phyloP scores from a whole-genome alignment of 2,888 invertebrate species.

The Sinopyrophorus schimmeli region DNA sequence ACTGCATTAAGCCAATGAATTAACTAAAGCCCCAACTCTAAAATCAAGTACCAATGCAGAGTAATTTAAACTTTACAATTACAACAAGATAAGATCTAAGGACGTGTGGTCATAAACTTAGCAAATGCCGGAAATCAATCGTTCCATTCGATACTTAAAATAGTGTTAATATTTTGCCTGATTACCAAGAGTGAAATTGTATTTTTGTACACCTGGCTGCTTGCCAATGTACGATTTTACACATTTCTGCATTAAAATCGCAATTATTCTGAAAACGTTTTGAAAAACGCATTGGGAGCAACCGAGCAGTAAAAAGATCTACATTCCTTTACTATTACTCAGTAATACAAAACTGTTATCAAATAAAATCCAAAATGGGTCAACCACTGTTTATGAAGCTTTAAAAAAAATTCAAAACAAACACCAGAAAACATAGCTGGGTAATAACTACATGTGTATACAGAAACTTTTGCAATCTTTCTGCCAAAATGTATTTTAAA shows the following conservation, averaged over 20 bases:
- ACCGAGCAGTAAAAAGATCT: neutral
- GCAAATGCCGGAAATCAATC: slow-evolving; percentile 21
- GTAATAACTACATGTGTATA: too few relatives aligned
- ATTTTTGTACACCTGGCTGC: slow-evolving; percentile 38
- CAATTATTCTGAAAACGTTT: slow-evolving; percentile 17
- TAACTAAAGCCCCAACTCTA: too few relatives aligned
- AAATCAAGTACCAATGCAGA: too few relatives aligned
- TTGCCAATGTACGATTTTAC: slow-evolving; percentile 34
- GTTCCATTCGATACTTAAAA: slow-evolving; percentile 25
- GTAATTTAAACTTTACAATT: too few relatives aligned
- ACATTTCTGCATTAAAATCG: slow-evolving; percentile 32
- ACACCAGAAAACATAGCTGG: slow-evolving; percentile 9
- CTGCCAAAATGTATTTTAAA: too few relatives aligned
- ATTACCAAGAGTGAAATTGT: slow-evolving; percentile 28
- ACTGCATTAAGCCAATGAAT: too few relatives aligned
- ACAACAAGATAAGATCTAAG: too few relatives aligned
- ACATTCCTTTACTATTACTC: slow-evolving; percentile 8
- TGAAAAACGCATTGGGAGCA: slow-evolving; percentile 5
- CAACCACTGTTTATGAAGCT: slow-evolving; percentile 9
- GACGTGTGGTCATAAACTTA: neutral
- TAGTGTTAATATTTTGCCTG: slow-evolving; percentile 25
- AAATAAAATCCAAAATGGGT: slow-evolving; percentile 5
- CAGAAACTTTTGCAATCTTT: too few relatives aligned
- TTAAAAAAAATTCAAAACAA: slow-evolving; percentile 10
- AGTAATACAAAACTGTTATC: slow-evolving; percentile 1